Base-by-base conservation (phyloP, 37 sponge, comb jelly and placozoan genomes). In the Hexactinellida sp. region DNA sequence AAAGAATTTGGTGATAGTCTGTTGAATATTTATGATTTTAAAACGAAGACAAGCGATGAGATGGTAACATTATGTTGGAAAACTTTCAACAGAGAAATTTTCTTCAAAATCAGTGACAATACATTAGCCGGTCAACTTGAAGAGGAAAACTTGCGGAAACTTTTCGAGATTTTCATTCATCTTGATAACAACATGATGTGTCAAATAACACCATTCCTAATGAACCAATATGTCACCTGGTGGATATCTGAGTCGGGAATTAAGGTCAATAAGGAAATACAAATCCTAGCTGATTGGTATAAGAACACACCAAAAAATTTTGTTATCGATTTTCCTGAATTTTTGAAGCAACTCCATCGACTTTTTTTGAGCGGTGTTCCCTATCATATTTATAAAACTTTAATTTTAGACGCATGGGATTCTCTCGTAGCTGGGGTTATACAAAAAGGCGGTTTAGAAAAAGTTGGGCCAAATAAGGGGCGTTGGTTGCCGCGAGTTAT, bases 161-260 rank as follows among this genome's bases (percentile, higher is more conserved):
- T 63, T 32, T 63, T 63, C 76, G 76, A 63, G 76, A 63, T 63
- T 21, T 63, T 63, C 13, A 63, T 23, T n/a, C 76, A 63, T 63
- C 76, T 63, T 63, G 76, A 63, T 23, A 10, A 63, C 13, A 63
- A 63, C 30, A n/a, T 63, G 76, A 63, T 63, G 30, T 63, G 76
- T n/a, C 21, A 28, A 32, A 7, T 63, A 10, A 32, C 76, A 3
- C 76, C 76, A 28, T 63, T 63, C 30, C 25, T 63, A 21, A 7
- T 63, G 76, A 32, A 63, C 76, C 76, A 63, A 63, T 63, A 21
- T 28, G 3, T 63, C 3, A 63, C 76, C 76, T 63, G 76, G 76
- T 63, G 76, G 76, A 63, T 63, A 21, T 63, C 76, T 23, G 76
- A 63, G 34, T 63, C 76, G 3, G 76, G 76, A 7, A 7, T 63